phyloP scores from a whole-genome alignment of 2,888 invertebrate species.

The Drosophila vallismaia region DNA sequence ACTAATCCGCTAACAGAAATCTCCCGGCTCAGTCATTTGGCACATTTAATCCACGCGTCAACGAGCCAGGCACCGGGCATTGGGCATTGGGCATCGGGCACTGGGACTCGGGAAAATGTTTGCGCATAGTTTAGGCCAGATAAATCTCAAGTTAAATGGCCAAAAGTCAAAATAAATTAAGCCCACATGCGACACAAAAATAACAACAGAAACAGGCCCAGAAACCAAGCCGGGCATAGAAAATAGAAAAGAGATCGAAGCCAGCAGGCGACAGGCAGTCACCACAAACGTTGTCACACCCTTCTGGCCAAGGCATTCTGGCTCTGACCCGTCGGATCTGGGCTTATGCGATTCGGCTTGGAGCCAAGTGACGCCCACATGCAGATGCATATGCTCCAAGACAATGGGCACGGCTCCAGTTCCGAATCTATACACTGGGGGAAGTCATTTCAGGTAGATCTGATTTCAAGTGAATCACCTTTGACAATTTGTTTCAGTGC shows the following conservation, averaged over 20 bases:
- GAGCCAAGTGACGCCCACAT: conserved; percentile 68
- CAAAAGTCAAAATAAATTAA: conserved; percentile 81
- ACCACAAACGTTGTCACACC: conserved; percentile 75
- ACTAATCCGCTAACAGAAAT: conserved; percentile 63
- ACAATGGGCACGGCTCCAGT: conserved; percentile 70
- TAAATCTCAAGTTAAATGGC: conserved; percentile 80
- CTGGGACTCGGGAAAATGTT: conserved; percentile 40
- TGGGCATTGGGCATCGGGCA: too few species aligned
- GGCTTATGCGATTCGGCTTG: conserved; percentile 12
- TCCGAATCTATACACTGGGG: conserved; percentile 19
- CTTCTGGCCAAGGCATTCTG: conserved; percentile 74
- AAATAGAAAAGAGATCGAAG: conserved; percentile 44
- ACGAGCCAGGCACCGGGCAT: conserved; percentile 52
- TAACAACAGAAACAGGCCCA: conserved; percentile 1
- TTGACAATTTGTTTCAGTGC: conserved; percentile 6
- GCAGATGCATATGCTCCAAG: conserved; percentile 66
- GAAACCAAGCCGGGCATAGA: not conserved
- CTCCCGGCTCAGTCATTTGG: conserved; percentile 60
- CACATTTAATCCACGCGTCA: conserved; percentile 78
- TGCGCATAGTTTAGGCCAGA: conserved; percentile 77
- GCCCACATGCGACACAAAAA: conserved; percentile 67
- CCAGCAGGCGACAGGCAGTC: conserved; percentile 66
- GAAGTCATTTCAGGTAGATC: too few species aligned
- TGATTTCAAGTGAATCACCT: too few species aligned
- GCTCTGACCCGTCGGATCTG: conserved; percentile 53